Evolutionary conservation across 1,140 invertebrate genomes (phyloP).

Genomic region (Elymnias hypermnestra): DNA sequence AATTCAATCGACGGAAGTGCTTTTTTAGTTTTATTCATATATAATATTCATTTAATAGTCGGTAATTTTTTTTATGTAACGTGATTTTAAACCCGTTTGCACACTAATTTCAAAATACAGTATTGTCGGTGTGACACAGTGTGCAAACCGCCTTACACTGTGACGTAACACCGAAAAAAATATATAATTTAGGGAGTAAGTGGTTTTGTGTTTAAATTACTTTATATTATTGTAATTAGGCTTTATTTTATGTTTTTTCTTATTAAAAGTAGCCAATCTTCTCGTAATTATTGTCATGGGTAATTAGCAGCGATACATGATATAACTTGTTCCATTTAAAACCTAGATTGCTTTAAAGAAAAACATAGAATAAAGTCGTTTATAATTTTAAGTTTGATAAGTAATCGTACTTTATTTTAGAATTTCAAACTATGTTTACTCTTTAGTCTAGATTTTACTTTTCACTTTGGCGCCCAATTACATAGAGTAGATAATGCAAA

Average conservation of each 20-base stretch:
- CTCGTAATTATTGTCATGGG: too few species aligned
- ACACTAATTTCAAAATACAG: neutral
- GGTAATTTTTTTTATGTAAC: too few species aligned
- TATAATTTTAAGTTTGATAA: neutral
- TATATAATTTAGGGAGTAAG: slow-evolving; percentile 12
- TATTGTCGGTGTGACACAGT: neutral
- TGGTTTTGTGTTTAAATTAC: slow-evolving; percentile 10
- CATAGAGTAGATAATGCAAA: slow-evolving; percentile 1
- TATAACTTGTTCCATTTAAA: neutral
- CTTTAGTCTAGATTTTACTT: neutral
- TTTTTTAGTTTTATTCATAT: too few species aligned
- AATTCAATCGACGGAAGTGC: neutral
- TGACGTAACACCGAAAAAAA: neutral
- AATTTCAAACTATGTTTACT: neutral
- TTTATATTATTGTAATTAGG: slow-evolving; percentile 9
- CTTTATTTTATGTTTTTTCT: slow-evolving; percentile 10
- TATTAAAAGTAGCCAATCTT: too few species aligned
- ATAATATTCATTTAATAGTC: too few species aligned
- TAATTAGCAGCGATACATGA: too few species aligned
- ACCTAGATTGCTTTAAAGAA: neutral
- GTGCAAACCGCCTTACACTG: slow-evolving; percentile 6
- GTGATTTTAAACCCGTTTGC: slow-evolving; percentile 1
- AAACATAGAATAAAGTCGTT: slow-evolving; percentile 7
- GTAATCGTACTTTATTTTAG: slow-evolving; percentile 4
- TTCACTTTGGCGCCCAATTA: neutral